Conservation (phyloP, 2,113 vertebrate species). For the Melanostigma gelatinosum region DNA sequence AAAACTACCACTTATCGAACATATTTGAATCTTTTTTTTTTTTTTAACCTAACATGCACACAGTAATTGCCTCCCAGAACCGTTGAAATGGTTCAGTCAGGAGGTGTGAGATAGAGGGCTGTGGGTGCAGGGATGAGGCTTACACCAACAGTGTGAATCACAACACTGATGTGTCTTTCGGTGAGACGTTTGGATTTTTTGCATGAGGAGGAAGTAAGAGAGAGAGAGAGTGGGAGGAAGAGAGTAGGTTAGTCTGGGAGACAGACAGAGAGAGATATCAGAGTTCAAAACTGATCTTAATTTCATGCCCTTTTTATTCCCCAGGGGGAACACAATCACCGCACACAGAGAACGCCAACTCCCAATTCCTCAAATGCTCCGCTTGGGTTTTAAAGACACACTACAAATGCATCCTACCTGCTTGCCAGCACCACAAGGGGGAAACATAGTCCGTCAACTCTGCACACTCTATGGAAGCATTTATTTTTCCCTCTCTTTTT, state of each 20-base stretch:
- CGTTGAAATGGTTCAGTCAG: slow-evolving; percentile 14
- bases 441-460: slow-evolving; percentile 79
- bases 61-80: not conserved
- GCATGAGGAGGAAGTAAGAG: slow-evolving; percentile 1
- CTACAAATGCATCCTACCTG: slow-evolving; percentile 65
- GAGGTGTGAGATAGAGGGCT: slow-evolving; percentile 10
- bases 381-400: slow-evolving; percentile 52
- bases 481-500: slow-evolving; percentile 20
- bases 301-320: slow-evolving; percentile 61
- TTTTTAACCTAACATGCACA: not conserved
- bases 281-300: slow-evolving; percentile 63
- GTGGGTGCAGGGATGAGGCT: not conserved
- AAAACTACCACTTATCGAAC: not conserved
- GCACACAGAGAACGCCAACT: slow-evolving; percentile 52
- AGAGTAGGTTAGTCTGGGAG: slow-evolving; percentile 26
- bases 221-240: not conserved
- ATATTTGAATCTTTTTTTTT: not conserved
- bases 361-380: slow-evolving; percentile 49
- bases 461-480: slow-evolving; percentile 19
- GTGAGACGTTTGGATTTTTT: slow-evolving; percentile 38
- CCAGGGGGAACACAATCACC: slow-evolving; percentile 44
- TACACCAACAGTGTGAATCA: slow-evolving; percentile 19
- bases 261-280: slow-evolving; percentile 42
- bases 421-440: slow-evolving; percentile 78
- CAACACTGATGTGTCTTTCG: slow-evolving; percentile 33